Evolutionary conservation across 1,140 invertebrate genomes (phyloP), one percentile per base, ranked within the genome.

Genomic region (Bombus sylvicola): DNA sequence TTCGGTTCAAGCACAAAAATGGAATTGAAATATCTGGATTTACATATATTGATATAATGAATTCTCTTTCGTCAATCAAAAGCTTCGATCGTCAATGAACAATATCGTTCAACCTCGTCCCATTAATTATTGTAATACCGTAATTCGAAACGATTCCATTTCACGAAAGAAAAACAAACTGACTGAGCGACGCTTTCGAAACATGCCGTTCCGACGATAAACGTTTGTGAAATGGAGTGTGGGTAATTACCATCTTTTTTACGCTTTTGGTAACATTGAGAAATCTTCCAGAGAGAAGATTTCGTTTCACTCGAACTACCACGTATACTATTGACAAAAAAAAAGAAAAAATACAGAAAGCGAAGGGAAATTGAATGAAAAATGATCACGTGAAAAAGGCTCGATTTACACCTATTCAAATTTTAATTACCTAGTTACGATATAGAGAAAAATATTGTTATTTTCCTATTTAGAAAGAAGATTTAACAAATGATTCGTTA

Each of bases 241-340:
- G 47, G 28, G 25, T 28, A 68, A 78, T 78, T 41, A 79, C n/a
- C 66, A 37, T 74, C 57, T 81, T 81, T 81, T 81, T 71, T 81
- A 81, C 69, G 69, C 53, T 81, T 81, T 81, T 81, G 69, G 80
- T 81, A 81, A 73, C 64, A 53, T n/a, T 41, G 47, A 28, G 53
- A 62, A 34, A 74, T 81, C 79, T 73, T 39, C 22, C 53, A 25
- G 28, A 37, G 28, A n/a, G 18, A 4, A 34, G 69, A 81, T 81
- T 43, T 81, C 80, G 2, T 74, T 59, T 59, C 69, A 39, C 28
- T 62, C n/a, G 31, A 68, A 68, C 37, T 41, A 73, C 31, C 57
- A 47, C 31, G 71, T 74, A 62, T 41, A 68, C 8, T 41, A 62
- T 28, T 25, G 28, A 39, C 6, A 59, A 25, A 5, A 53, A 47